Percentiles rank a stretch among this genome's conserved stretches.
Evolutionary conservation across 2,888 invertebrate genomes (phyloP).

Genomic region (Drosophila buzzatii): DNA sequence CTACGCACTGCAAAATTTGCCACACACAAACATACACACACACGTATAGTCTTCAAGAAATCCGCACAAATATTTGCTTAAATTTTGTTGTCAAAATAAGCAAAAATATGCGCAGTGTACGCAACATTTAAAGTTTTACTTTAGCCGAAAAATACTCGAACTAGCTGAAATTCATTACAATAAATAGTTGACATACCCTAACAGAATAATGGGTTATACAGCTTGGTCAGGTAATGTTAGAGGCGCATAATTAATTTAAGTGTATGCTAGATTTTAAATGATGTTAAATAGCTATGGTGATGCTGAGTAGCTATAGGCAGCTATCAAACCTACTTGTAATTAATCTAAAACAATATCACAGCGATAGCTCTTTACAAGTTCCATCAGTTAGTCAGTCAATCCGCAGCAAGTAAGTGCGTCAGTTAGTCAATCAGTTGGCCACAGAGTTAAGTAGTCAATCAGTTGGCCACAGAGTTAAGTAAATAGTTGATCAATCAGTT

Average conservation of each 20-base stretch:
- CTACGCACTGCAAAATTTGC: conserved; percentile 71
- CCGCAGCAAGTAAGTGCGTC: background rate
- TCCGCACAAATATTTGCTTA: conserved; percentile 73
- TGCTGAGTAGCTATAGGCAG: background rate
- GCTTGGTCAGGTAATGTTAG: background rate
- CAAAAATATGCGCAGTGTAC: conserved; percentile 42
- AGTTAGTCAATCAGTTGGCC: background rate
- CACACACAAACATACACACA: conserved; percentile 19
- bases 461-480: background rate
- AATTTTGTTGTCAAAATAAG: conserved; percentile 54
- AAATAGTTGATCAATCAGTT: background rate
- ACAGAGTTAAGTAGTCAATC: background rate
- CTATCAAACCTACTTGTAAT: background rate
- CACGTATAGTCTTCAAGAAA: conserved; percentile 61
- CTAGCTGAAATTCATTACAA: conserved; percentile 35
- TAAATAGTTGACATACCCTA: conserved; percentile 8
- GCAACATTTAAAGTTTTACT: conserved; percentile 30
- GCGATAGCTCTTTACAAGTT: background rate
- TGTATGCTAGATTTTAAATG: background rate
- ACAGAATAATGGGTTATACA: background rate
- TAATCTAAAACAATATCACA: background rate
- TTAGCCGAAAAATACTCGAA: conserved; percentile 6
- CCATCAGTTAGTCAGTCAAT: background rate
- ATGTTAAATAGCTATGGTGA: background rate
- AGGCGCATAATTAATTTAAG: background rate